These are phyloP conservation scores for Parazoanthus swiftii DNA, from an alignment of 92 coral and sea anemone species.

Conservation along the genomic window DNA sequence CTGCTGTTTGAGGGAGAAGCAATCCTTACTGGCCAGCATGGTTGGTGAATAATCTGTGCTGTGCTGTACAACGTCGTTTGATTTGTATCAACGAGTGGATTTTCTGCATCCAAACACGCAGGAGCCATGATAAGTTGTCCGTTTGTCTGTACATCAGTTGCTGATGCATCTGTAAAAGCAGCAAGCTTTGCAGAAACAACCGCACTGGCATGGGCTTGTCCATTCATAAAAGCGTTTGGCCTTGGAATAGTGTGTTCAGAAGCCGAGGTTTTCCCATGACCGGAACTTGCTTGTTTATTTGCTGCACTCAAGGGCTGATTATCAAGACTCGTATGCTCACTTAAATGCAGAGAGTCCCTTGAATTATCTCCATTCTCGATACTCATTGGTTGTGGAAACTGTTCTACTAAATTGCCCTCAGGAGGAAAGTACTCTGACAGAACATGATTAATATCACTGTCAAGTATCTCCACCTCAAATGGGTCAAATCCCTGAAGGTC, in stretches of 20 bases:
- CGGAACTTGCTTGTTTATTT: neutral
- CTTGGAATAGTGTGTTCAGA: neutral
- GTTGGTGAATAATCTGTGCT: neutral
- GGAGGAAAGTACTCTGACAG: conserved; percentile 55
- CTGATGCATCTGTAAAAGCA: neutral
- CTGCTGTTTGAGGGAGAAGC: neutral
- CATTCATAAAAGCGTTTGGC: conserved; percentile 1
- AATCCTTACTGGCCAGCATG: neutral
- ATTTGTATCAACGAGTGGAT: neutral
- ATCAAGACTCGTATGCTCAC: neutral
- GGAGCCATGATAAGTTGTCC: neutral
- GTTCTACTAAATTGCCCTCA: conserved; percentile 4
- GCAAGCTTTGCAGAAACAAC: neutral
- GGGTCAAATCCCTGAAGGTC: conserved; percentile 53
- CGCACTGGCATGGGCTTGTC: neutral
- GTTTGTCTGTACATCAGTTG: neutral
- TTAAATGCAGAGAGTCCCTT: conserved; percentile 3
- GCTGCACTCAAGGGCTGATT: neutral
- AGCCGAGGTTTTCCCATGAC: neutral
- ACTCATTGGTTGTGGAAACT: conserved; percentile 28
- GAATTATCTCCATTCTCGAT: conserved; percentile 8
- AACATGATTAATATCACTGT: conserved; percentile 57
- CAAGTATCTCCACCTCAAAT: conserved; percentile 57
- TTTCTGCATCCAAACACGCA: neutral
- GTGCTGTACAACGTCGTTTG: neutral